Evolutionary conservation across 2,888 invertebrate species (phyloP).

Genomic region (Lepidocyrtinus sp.): DNA sequence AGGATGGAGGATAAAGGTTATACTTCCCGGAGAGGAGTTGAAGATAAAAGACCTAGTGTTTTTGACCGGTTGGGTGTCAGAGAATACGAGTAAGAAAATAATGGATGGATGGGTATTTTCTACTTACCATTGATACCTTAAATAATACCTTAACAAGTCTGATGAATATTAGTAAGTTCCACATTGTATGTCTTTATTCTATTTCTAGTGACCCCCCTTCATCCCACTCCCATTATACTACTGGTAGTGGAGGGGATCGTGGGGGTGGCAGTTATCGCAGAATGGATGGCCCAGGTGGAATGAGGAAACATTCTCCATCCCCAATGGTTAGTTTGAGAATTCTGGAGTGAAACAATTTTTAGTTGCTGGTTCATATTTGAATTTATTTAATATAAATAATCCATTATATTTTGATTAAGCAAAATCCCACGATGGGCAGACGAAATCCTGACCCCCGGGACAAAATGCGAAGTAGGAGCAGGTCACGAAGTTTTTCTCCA

Average conservation of each 20-base stretch:
- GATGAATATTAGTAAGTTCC: not conserved
- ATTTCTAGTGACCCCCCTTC: slow-evolving; percentile 31
- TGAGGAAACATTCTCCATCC: slow-evolving; percentile 41
- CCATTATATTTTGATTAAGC: slow-evolving; percentile 16
- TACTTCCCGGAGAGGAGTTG: slow-evolving; percentile 27
- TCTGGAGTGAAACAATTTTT: not conserved
- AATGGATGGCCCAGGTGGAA: slow-evolving; percentile 20
- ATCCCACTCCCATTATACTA: slow-evolving; percentile 23
- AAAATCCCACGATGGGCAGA: slow-evolving; percentile 28
- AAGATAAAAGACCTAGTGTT: slow-evolving; percentile 80
- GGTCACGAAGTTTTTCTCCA: slow-evolving; percentile 60
- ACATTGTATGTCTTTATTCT: not conserved
- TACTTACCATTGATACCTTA: not conserved
- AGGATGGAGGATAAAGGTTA: slow-evolving; percentile 40
- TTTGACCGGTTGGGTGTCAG: slow-evolving; percentile 86
- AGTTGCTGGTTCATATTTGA: not conserved
- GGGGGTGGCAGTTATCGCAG: slow-evolving; percentile 27
- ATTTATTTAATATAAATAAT: slow-evolving; percentile 9
- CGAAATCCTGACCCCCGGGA: slow-evolving; percentile 49
- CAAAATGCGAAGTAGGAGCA: slow-evolving; percentile 49
- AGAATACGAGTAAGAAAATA: slow-evolving; percentile 53
- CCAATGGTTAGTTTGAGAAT: slow-evolving; percentile 31
- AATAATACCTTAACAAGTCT: not conserved
- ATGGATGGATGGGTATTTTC: not conserved
- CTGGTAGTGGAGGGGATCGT: slow-evolving; percentile 11